Conservation (phyloP, 2,113 vertebrate genomes). For the Ovibos moschatus region DNA sequence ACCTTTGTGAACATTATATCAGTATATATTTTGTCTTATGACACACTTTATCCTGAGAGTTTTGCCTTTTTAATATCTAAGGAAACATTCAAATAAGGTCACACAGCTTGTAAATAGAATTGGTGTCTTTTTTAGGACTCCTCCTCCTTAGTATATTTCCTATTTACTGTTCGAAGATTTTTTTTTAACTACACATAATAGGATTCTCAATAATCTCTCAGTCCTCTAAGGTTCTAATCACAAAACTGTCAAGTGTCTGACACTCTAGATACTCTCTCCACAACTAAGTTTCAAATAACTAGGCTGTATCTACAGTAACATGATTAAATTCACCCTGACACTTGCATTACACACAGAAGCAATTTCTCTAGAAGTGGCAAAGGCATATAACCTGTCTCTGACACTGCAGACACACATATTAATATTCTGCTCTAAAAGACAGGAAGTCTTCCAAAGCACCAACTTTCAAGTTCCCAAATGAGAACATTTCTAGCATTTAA, state of each 20-base stretch:
- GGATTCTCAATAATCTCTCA: neutral
- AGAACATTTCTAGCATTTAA: neutral
- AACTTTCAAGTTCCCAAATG: neutral
- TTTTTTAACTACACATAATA: neutral
- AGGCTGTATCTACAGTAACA: neutral
- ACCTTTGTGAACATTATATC: neutral
- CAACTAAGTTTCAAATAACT: neutral
- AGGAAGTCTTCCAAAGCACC: neutral
- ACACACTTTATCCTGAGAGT: neutral
- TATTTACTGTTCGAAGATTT: neutral
- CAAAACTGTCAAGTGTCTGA: neutral
- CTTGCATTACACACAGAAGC: neutral
- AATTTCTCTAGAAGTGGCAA: neutral
- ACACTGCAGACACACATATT: neutral
- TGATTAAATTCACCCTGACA: neutral
- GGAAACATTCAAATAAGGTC: conserved; percentile 6
- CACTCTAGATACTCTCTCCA: neutral
- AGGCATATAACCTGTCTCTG: neutral
- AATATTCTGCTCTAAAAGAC: neutral
- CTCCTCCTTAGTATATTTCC: neutral
- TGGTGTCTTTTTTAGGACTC: neutral
- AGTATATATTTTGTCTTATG: neutral
- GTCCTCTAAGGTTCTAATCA: neutral
- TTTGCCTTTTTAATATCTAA: neutral
- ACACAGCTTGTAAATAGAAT: neutral